Conservation (phyloP, 2,113 vertebrate species). For the Halcyon malimbica region DNA sequence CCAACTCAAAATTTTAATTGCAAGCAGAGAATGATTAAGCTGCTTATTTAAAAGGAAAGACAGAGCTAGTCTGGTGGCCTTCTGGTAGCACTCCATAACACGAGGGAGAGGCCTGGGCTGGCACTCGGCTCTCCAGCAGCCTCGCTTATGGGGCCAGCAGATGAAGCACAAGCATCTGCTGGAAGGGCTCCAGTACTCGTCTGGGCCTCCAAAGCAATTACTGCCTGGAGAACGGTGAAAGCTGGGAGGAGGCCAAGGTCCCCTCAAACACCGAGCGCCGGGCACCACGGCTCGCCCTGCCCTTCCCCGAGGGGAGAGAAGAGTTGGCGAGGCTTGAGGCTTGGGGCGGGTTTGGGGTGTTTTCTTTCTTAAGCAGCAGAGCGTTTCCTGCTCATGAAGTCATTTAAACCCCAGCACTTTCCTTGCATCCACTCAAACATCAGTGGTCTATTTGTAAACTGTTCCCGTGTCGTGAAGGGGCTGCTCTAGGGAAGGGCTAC, state of each 20-base stretch:
- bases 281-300: accelerated
- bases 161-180: background rate
- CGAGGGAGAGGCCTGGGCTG: background rate
- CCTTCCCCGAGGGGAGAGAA: background rate
- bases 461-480: background rate
- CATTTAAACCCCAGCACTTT: background rate
- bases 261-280: background rate
- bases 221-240: background rate
- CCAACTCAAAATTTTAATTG: background rate
- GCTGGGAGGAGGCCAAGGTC: background rate
- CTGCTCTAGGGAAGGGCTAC: background rate
- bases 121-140: background rate
- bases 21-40: background rate
- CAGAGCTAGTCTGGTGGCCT: background rate
- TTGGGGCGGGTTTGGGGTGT: background rate
- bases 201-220: background rate
- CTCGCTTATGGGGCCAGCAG: background rate
- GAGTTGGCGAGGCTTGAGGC: background rate
- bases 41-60: background rate
- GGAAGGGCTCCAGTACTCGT: background rate
- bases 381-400: background rate
- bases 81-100: background rate
- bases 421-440: background rate
- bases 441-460: slow-evolving; percentile 15
- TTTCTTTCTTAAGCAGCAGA: background rate